These are phyloP conservation scores for Hyla sarda DNA, from an alignment of 2,113 vertebrate species.

Conservation along the genomic window DNA sequence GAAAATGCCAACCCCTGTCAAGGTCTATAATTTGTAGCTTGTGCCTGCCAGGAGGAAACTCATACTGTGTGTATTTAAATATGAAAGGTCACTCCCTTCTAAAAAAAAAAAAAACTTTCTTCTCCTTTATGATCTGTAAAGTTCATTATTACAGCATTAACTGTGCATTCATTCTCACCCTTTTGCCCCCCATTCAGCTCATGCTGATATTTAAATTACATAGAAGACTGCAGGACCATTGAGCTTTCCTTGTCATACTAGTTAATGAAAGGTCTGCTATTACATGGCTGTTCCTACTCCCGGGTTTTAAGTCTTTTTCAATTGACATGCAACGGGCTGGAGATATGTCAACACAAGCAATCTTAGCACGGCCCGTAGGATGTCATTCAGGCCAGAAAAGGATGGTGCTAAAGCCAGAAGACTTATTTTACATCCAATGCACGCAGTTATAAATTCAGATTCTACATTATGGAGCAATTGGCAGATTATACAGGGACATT, in stretches of 20 bases:
- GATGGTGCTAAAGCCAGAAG: too few species aligned
- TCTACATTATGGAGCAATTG: too few species aligned
- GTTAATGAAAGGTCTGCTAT: not conserved
- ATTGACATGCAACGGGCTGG: too few species aligned
- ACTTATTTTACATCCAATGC: too few species aligned
- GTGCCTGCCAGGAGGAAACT: not conserved
- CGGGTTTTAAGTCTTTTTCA: too few species aligned
- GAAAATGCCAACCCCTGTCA: not conserved
- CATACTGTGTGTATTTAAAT: not conserved
- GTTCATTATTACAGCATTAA: not conserved
- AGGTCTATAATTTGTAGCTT: not conserved
- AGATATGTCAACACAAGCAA: too few species aligned
- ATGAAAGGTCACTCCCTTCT: not conserved
- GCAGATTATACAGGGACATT: too few species aligned
- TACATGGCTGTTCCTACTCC: not conserved
- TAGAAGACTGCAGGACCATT: not conserved
- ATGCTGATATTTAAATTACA: not conserved
- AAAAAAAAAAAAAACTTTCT: not conserved
- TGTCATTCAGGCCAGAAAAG: too few species aligned
- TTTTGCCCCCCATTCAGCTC: not conserved
- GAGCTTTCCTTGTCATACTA: not conserved
- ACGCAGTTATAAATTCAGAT: too few species aligned
- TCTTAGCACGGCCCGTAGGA: too few species aligned
- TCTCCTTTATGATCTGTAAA: not conserved
- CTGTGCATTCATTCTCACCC: too few species aligned